Percentiles rank a stretch among this genome's conserved stretches.
These are phyloP conservation scores for Drosophila nr. perissopoda DNA, from an alignment of 2,888 invertebrate species.

Conservation along the genomic window DNA sequence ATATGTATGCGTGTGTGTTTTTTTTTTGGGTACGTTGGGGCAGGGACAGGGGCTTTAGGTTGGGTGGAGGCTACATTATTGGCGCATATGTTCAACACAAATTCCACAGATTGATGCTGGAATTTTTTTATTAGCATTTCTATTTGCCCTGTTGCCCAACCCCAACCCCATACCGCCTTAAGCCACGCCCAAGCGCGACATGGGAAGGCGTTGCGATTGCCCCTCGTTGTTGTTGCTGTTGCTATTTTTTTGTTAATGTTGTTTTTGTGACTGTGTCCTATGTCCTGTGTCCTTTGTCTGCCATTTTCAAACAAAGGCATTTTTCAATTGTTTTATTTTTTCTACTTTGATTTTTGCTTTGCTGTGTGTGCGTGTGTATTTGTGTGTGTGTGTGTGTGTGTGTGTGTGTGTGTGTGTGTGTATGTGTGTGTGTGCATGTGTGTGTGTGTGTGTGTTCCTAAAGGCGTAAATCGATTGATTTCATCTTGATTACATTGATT, in stretches of 20 bases:
- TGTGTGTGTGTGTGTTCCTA: slow-evolving; percentile 17
- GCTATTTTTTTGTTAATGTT: slow-evolving; percentile 19
- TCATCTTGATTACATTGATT: slow-evolving; percentile 77
- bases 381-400: slow-evolving; percentile 7
- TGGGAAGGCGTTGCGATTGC: slow-evolving; percentile 11
- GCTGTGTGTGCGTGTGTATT: background rate
- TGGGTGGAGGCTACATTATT: slow-evolving; percentile 60
- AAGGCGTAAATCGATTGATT: slow-evolving; percentile 69
- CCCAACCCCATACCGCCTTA: slow-evolving; percentile 2
- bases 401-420: slow-evolving; percentile 1
- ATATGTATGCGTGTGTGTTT: slow-evolving; percentile 6
- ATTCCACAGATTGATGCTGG: slow-evolving; percentile 82
- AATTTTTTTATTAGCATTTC: slow-evolving; percentile 82
- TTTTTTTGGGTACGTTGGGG: background rate
- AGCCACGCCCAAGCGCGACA: slow-evolving; percentile 48
- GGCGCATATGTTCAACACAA: slow-evolving; percentile 80
- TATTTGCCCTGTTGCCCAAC: slow-evolving; percentile 58
- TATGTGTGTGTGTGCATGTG: slow-evolving; percentile 2
- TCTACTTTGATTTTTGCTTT: slow-evolving; percentile 42
- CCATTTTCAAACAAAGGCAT: slow-evolving; percentile 74
- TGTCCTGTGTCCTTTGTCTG: slow-evolving; percentile 72
- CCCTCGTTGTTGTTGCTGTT: slow-evolving; percentile 7
- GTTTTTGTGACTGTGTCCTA: slow-evolving; percentile 30
- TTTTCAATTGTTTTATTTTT: slow-evolving; percentile 71
- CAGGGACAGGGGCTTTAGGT: background rate